Percentiles rank a stretch among this genome's conserved stretches.
Conservation (phyloP, 2,797 vertebrate genomes). For the Rallus crepitans region DNA sequence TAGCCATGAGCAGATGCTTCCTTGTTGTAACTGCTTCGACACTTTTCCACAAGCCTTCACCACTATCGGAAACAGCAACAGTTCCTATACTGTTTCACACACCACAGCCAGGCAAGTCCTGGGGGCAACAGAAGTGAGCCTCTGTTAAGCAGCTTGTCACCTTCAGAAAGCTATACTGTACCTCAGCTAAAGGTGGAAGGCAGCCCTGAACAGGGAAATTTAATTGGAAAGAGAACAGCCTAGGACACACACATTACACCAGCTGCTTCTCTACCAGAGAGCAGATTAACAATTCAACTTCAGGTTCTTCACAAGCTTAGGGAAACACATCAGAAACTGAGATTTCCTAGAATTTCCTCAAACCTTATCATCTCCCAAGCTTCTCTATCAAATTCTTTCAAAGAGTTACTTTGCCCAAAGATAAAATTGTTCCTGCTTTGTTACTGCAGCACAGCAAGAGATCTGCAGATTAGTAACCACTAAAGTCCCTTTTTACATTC, state of each 20-base stretch:
- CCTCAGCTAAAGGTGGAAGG: background rate
- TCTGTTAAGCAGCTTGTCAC: background rate
- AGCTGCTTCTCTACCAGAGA: background rate
- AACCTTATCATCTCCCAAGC: background rate
- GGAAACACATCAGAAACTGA: background rate
- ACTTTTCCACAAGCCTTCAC: background rate
- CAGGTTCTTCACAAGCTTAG: background rate
- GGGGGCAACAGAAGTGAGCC: background rate
- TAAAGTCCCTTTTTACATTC: background rate
- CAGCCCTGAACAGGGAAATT: background rate
- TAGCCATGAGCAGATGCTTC: constrained; percentile 59
- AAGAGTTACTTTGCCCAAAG: background rate
- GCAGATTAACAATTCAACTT: background rate
- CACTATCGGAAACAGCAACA: constrained; percentile 1
- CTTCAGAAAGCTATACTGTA: background rate
- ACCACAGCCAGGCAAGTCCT: background rate
- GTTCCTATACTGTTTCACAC: background rate
- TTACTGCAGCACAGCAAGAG: background rate
- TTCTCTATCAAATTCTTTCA: background rate
- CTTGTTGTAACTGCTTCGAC: constrained; percentile 28
- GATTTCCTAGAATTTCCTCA: background rate
- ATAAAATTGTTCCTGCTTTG: background rate
- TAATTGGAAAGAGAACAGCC: background rate
- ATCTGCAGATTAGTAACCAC: background rate
- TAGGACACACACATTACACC: background rate